Evolutionary conservation across 2,888 invertebrate genomes (phyloP), one percentile per base, ranked within the genome.

Genomic region (Drosophila austrosaltans): DNA sequence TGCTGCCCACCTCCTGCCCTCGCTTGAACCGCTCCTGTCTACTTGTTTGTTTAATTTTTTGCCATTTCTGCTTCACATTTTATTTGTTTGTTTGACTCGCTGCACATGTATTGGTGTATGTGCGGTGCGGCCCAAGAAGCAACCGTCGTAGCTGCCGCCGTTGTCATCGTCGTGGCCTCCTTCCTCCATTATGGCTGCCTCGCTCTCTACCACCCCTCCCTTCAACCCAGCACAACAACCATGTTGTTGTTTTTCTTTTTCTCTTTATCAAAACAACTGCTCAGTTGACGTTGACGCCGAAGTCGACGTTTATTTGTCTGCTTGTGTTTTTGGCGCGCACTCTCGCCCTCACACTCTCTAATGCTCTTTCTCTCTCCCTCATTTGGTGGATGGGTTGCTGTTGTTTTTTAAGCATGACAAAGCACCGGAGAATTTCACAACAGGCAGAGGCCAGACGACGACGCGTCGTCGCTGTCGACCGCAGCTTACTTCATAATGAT

Each of bases 31-130:
- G 90, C 88, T 86, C 88, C 87, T 89, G 90, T 81, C 76, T 84
- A 87, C 90, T 91, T 91, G 91, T 91, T 91, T 91, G 90, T 90
- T 90, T 83, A 87, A 89, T 89, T 91, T 90, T 91, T 82, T 88
- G 89, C 90, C 88, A 91, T 91, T 91, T 89, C 88, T 87, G 82
- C 89, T 90, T 79, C 87, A 88, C 90, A 91, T 90, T 89, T 90
- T 89, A 90, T 91, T 91, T 91, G 90, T 91, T 91, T 91, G 90
- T 91, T 91, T 91, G 88, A 81, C 87, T 88, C 78, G 81, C 69
- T 87, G 86, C 76, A 75, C 69, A 82, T 80, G 89, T 89, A 80
- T 79, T 79, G 72, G 81, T 86, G 82, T 63, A 72, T 74, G 68
- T 62, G 61, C n/a, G 32, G 48, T 32, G 68, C 75, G 62, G 75